Evolutionary conservation across 1,140 invertebrate genomes (phyloP), one percentile per base, ranked within the genome.

Genomic region (Popillia japonica): DNA sequence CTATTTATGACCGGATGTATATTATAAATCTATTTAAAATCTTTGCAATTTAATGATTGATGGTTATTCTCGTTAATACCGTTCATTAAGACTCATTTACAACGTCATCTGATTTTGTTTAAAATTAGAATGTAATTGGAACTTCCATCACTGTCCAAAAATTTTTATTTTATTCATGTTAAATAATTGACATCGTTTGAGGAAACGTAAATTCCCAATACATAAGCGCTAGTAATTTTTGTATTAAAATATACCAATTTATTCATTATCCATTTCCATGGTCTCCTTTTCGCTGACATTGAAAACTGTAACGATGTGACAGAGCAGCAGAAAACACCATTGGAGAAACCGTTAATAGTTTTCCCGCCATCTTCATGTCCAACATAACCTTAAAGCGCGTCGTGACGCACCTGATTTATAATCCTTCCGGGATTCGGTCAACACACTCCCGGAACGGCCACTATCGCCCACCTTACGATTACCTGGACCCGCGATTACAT

Each of bases 391-490:
- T 22, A 3, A 17, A 55, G 11, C 20, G 22, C 17, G 22, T 27
- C 27, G 20, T 20, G 61, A 68, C 61, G 61, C 20, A 68, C 61
- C 22, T 55, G 48, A 55, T 17, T 17, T 14, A 6, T 55, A 55
- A 55, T 11, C 9, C 61, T 68, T 68, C 61, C 61, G 61, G 61
- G 61, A 68, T 68, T 22, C 61, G 61, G 61, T 68, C 61, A 68
- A 68, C 61, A 68, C 61, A 68, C 61, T 20, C 61, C 61, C 61
- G 61, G 61, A 68, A 22, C 61, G 61, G 61, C 27, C 61, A 68
- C 61, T 68, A 23, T 68, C 61, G 61, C 22, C 27, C 61, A 68
- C 61, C 22, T 14, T 68, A 68, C 59, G 27, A 20, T 11, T 27
- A 68, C 61, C 61, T 68, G 22, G 61, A 34, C 61, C 61, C 61